A percentile compares a stretch with the other conserved stretches of the same genome.
These are phyloP conservation scores for Semaprochilodus insignis DNA, from an alignment of 2,797 vertebrate species.

Conservation along the genomic window DNA sequence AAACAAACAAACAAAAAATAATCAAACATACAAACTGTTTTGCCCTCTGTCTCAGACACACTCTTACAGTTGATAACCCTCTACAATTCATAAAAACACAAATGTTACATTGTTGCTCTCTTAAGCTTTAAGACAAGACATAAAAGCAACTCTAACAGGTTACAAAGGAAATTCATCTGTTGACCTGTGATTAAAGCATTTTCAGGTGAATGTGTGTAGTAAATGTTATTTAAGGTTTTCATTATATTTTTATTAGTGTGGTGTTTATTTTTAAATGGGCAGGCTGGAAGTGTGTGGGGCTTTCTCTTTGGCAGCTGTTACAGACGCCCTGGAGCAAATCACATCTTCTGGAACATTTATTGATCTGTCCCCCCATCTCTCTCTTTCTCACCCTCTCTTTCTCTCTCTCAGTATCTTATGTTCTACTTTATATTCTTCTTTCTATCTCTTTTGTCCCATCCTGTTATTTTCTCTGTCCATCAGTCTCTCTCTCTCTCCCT, in stretches of 20 bases:
- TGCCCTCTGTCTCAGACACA: background rate
- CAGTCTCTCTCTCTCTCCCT: background rate
- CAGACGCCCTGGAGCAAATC: background rate
- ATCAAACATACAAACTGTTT: too few species aligned
- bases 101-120: background rate
- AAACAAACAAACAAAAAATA: too few species aligned
- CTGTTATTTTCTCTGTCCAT: background rate
- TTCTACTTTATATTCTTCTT: background rate
- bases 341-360: background rate
- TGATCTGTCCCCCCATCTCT: background rate
- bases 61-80: background rate
- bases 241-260: constrained; percentile 1
- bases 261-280: background rate
- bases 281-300: too few species aligned
- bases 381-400: background rate
- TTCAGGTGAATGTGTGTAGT: background rate
- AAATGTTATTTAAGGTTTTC: background rate
- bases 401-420: background rate
- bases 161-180: background rate
- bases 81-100: too few species aligned
- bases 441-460: background rate
- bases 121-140: background rate
- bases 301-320: background rate
- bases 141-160: too few species aligned
- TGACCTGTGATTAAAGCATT: background rate